phyloP scores from a whole-genome alignment of 1,140 invertebrate genomes.

The Microvelia longipes region DNA sequence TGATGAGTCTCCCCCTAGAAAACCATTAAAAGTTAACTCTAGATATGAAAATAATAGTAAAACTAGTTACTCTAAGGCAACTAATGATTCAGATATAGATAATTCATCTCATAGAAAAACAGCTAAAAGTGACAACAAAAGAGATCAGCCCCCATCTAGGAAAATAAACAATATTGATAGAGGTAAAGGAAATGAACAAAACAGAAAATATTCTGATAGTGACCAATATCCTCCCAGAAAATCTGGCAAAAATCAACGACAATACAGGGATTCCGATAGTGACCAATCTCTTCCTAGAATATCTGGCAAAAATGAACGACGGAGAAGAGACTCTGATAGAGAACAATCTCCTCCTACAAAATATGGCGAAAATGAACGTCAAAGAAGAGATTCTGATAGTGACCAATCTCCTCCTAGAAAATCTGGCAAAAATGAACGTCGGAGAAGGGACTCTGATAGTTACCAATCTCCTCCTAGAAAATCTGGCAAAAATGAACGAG shows the following conservation, averaged over 20 bases:
- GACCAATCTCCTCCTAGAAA: slow-evolving; percentile 22
- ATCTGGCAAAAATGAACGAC: slow-evolving; percentile 25
- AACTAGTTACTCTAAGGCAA: no score
- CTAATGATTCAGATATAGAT: no score
- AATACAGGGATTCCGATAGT: slow-evolving; percentile 10
- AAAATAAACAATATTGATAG: no score
- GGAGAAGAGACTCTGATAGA: neutral
- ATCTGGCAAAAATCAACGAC: slow-evolving; percentile 14
- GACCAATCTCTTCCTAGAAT: slow-evolving; percentile 25
- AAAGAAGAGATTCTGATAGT: slow-evolving; percentile 15
- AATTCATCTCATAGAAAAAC: no score
- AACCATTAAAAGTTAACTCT: no score
- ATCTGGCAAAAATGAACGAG: no score
- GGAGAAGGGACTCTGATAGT: slow-evolving; percentile 7
- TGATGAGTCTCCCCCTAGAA: neutral
- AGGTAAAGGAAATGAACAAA: no score
- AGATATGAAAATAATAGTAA: no score
- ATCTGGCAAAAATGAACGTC: slow-evolving; percentile 3
- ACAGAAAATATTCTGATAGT: slow-evolving; percentile 24
- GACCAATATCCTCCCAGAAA: slow-evolving; percentile 24
- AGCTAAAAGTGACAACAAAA: no score
- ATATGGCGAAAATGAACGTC: neutral
- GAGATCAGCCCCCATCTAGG: no score
- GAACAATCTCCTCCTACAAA: slow-evolving; percentile 20
- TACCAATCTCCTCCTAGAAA: slow-evolving; percentile 10